Conservation (phyloP, 2,113 vertebrate genomes). For the Callospermophilus lateralis region DNA sequence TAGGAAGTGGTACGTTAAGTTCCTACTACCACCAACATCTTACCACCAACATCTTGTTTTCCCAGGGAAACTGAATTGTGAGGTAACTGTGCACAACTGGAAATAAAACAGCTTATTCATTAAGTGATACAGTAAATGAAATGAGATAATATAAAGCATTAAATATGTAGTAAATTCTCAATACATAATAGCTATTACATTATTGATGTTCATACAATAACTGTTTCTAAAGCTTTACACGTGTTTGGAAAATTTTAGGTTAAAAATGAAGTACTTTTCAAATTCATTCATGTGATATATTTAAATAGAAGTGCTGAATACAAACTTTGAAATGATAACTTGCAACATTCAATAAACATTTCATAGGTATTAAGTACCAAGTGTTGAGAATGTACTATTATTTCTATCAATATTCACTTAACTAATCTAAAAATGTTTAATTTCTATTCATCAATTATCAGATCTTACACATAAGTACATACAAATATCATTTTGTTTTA, state of each 20-base stretch:
- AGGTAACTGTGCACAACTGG: neutral
- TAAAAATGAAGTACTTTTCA: neutral
- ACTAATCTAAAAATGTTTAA: neutral
- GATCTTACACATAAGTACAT: neutral
- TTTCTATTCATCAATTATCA: neutral
- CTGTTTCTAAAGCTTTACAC: neutral
- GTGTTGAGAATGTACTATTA: neutral
- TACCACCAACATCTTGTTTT: neutral
- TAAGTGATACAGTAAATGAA: neutral
- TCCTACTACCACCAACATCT: neutral
- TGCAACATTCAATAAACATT: neutral
- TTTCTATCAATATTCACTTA: neutral
- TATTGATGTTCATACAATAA: neutral
- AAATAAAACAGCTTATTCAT: neutral
- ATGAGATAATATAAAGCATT: neutral
- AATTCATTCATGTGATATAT: neutral
- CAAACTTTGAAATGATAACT: neutral
- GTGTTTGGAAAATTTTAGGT: neutral
- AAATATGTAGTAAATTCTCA: neutral
- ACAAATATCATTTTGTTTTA: neutral
- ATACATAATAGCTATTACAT: neutral
- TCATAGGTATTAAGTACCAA: neutral
- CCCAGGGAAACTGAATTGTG: neutral
- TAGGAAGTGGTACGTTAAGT: neutral
- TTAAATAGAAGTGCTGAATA: neutral